Evolutionary conservation across 2,797 vertebrate species (phyloP), one percentile per base, ranked within the genome.

Genomic region (Sebastes diploproa): DNA sequence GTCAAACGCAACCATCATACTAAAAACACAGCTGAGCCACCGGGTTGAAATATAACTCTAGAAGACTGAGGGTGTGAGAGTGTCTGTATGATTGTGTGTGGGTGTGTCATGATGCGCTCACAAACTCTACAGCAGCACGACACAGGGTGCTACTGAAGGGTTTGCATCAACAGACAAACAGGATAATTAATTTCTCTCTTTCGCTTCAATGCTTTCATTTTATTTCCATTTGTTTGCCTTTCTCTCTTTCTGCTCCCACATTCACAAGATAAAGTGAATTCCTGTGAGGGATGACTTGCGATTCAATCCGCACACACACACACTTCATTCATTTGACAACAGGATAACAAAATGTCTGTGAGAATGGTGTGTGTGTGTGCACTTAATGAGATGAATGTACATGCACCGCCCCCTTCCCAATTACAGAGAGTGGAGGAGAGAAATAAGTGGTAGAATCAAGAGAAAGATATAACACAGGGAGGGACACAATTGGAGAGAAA

Each of bases 141-240:
- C 50, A 25, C 58, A 52, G 75, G 75, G 23, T 64, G 9, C 78
- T 67, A 77, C 52, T 82, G 76, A 87, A 80, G 60, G 63, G 66
- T 86, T 74, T 68, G 89, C 88, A 82, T 89, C 81, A 86, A 84
- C 46, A 74, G 80, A 80, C 76, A 90, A 91, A 90, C 79, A 78
- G 77, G 83, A 90, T 86, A 88, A 91, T 94, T 91, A 87, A 90
- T 93, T 90, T 92, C 80, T 89, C 77, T 77, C 83, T 85, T 87
- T 85, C 27, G 67, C 86, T 82, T 61, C 56, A 88, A 86, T 34
- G 90, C 82, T 76, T 93, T 89, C 82, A 85, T 91, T 93, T 89
- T 84, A 87, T 92, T 92, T 91, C 85, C 82, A 89, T 89, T 85
- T 90, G 82, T 92, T 91, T 90, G 80, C 66, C 61, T 84, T 84